A percentile compares a stretch with the other conserved stretches of the same genome.
These are phyloP conservation scores for Chrysolina haemoptera DNA, from an alignment of 2,888 invertebrate genomes.

Conservation along the genomic window DNA sequence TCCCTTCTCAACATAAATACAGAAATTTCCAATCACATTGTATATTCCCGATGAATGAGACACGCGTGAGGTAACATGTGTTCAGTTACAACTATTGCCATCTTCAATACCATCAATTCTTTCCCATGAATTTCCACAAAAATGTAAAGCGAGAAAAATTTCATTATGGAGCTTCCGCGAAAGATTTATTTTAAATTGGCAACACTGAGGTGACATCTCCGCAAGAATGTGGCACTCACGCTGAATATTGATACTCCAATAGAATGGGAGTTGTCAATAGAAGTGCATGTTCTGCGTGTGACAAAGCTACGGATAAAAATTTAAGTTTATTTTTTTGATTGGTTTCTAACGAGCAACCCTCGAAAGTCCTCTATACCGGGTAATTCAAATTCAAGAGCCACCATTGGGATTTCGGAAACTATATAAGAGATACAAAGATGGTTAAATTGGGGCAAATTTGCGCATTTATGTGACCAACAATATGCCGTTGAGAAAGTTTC, in stretches of 20 bases:
- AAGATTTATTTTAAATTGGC: slow-evolving; percentile 43
- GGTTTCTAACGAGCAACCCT: too few species aligned
- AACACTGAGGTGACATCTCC: slow-evolving; percentile 38
- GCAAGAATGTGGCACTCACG: slow-evolving; percentile 29
- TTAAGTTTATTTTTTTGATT: too few species aligned
- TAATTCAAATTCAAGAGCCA: too few species aligned
- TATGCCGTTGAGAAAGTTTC: too few species aligned
- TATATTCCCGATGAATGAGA: background rate
- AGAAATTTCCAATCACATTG: background rate
- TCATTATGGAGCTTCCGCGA: slow-evolving; percentile 31
- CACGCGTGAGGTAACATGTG: background rate
- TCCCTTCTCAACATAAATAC: too few species aligned
- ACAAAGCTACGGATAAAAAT: background rate
- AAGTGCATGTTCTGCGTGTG: background rate
- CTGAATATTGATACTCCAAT: slow-evolving; percentile 21
- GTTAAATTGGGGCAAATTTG: too few species aligned
- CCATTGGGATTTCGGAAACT: too few species aligned
- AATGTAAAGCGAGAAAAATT: slow-evolving; percentile 31
- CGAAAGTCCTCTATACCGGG: too few species aligned
- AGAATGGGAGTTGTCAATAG: background rate
- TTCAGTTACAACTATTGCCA: background rate
- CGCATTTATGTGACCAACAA: too few species aligned
- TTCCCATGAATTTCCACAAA: slow-evolving; percentile 9
- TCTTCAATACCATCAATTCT: slow-evolving; percentile 3
- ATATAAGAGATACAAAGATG: too few species aligned